Conservation (phyloP, 2,888 invertebrate species). For the Hydriomena furcata region DNA sequence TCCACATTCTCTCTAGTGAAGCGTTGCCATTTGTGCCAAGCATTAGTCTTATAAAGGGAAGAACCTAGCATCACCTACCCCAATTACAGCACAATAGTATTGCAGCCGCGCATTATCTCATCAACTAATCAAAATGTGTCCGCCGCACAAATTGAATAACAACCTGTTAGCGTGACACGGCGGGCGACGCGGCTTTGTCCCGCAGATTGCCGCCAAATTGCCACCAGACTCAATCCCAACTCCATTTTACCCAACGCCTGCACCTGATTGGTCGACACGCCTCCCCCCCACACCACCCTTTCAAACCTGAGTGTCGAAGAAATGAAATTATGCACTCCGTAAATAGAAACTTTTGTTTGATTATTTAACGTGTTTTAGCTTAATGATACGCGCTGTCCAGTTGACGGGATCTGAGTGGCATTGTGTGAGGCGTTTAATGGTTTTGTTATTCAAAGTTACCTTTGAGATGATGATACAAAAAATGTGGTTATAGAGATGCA, state of each 20-base stretch:
- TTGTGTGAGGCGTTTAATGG: conserved; percentile 5
- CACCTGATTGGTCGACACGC: conserved; percentile 78
- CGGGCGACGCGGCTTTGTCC: conserved; percentile 67
- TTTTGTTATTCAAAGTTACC: conserved; percentile 4
- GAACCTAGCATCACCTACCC: conserved; percentile 8
- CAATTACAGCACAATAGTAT: conserved; percentile 40
- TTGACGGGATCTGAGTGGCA: conserved; percentile 20
- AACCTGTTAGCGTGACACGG: conserved; percentile 67
- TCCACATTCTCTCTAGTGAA: too few relatives aligned
- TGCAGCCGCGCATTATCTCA: conserved; percentile 64
- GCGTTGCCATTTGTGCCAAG: too few relatives aligned
- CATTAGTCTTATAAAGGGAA: conserved; percentile 3
- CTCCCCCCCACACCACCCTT: conserved; percentile 45
- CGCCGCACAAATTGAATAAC: conserved; percentile 77
- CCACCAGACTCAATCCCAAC: conserved; percentile 69
- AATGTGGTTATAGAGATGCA: too few relatives aligned
- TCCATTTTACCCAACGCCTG: conserved; percentile 72
- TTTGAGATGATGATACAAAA: too few relatives aligned
- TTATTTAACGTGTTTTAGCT: conserved; percentile 57
- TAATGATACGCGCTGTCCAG: conserved; percentile 43
- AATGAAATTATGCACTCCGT: conserved; percentile 78
- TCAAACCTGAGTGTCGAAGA: conserved; percentile 47
- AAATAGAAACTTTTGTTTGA: conserved; percentile 68
- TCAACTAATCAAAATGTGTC: conserved; percentile 76
- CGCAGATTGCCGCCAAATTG: conserved; percentile 79